Conservation (phyloP, 2,797 vertebrate genomes). For the Toxotes lorentzi region DNA sequence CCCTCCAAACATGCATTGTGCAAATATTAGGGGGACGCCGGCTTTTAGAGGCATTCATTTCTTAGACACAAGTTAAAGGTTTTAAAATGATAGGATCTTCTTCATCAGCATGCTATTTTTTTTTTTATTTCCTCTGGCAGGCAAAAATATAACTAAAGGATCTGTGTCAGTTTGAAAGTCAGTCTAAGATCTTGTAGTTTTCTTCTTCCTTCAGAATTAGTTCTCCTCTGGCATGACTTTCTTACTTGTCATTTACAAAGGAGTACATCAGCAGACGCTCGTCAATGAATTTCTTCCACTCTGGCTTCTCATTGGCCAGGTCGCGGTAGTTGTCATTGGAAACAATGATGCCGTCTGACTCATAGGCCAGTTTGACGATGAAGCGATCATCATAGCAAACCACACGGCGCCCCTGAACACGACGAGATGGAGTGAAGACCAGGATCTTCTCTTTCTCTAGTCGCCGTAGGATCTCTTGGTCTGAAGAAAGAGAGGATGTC, state of each 20-base stretch:
- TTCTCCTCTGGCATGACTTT: background rate
- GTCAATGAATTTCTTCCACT: slow-evolving; percentile 99
- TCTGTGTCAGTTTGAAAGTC: background rate
- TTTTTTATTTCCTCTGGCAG: too few species aligned
- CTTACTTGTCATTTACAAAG: slow-evolving; percentile 99
- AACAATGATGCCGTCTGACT: slow-evolving; percentile 97
- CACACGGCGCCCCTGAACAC: slow-evolving; percentile 95
- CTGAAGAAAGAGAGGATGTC: slow-evolving; percentile 72
- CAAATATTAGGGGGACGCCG: background rate
- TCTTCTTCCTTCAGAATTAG: background rate
- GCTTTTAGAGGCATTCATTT: background rate
- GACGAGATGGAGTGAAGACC: slow-evolving; percentile 96
- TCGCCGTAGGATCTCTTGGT: slow-evolving; percentile 94
- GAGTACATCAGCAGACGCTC: slow-evolving; percentile 98
- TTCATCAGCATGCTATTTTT: background rate
- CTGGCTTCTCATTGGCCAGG: slow-evolving; percentile 96
- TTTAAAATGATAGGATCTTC: background rate
- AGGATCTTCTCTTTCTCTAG: slow-evolving; percentile 97
- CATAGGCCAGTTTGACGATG: slow-evolving; percentile 96
- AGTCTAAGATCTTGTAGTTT: background rate
- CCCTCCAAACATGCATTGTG: background rate
- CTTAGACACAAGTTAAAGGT: background rate
- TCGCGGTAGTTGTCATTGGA: slow-evolving; percentile 99
- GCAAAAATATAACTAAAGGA: background rate
- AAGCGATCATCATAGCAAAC: slow-evolving; percentile 98